phyloP scores from a whole-genome alignment of 2,888 invertebrate genomes.

The Drosophila seclusa region DNA sequence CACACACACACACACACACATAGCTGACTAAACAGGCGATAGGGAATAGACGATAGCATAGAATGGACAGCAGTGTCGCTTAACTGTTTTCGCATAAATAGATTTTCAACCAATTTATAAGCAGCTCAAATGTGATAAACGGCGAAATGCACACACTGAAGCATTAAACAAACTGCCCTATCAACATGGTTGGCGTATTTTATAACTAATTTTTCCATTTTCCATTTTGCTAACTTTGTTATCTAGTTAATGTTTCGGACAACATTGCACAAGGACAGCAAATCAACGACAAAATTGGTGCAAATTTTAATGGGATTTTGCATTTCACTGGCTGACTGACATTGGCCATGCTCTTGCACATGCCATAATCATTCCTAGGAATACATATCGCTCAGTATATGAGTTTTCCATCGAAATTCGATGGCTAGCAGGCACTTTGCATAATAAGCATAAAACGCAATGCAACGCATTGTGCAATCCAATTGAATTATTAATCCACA shows the following conservation, averaged over 20 bases:
- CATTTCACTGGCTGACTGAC: conserved; percentile 19
- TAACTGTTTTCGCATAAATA: conserved; percentile 59
- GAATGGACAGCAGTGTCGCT: conserved; percentile 15
- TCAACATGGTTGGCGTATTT: conserved; percentile 17
- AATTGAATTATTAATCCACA: conserved; percentile 77
- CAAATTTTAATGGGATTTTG: conserved; percentile 23
- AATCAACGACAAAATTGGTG: conserved; percentile 1
- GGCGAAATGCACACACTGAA: neutral
- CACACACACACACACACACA: conserved; percentile 18
- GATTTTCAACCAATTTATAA: conserved; percentile 60
- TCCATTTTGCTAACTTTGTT: conserved; percentile 33
- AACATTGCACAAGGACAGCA: neutral
- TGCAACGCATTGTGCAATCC: conserved; percentile 63
- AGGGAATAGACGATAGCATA: neutral
- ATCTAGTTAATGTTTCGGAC: conserved; percentile 26
- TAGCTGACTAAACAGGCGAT: conserved; percentile 18
- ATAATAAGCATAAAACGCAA: conserved; percentile 52
- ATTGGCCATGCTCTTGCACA: conserved; percentile 7
- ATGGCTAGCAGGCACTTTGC: conserved; percentile 26
- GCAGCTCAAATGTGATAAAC: conserved; percentile 15
- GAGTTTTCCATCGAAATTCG: conserved; percentile 3
- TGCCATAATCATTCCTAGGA: neutral
- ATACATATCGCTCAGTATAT: neutral
- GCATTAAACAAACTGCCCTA: neutral
- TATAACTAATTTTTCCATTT: conserved; percentile 31